phyloP scores from a whole-genome alignment of 2,797 vertebrate genomes.

The Pyrocephalus nanus region DNA sequence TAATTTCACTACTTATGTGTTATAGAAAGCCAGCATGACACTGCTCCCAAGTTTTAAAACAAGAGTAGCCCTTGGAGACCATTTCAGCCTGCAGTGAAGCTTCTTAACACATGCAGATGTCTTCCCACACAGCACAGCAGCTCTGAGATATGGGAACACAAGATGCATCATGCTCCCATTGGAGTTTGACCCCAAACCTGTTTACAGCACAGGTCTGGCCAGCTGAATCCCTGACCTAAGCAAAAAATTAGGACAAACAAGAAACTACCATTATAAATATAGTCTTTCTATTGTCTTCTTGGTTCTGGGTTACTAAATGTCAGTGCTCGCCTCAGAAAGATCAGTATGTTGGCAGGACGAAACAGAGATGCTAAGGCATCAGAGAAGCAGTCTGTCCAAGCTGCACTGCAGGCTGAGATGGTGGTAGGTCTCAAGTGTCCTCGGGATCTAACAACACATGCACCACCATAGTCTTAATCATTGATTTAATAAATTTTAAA shows the following conservation, averaged over 20 bases:
- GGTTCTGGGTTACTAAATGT: neutral
- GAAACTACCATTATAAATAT: neutral
- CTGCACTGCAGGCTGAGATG: neutral
- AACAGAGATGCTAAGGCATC: neutral
- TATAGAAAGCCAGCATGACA: neutral
- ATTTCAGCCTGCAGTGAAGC: neutral
- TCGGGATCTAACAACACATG: neutral
- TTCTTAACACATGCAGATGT: neutral
- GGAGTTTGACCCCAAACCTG: neutral
- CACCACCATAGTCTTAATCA: neutral
- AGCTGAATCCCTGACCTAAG: neutral
- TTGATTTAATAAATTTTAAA: neutral
- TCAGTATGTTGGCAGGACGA: neutral
- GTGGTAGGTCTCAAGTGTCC: neutral
- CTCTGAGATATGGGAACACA: neutral
- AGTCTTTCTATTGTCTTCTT: neutral
- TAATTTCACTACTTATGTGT: neutral
- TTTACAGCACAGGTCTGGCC: neutral
- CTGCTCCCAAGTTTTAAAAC: neutral
- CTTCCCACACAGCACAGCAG: neutral
- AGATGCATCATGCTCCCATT: fast-evolving
- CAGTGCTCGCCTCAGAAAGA: neutral
- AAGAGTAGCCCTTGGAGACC: neutral
- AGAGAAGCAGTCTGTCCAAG: neutral
- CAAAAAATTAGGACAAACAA: neutral